Conservation (phyloP, 2,113 vertebrate genomes). For the Pyxicephalus adspersus region DNA sequence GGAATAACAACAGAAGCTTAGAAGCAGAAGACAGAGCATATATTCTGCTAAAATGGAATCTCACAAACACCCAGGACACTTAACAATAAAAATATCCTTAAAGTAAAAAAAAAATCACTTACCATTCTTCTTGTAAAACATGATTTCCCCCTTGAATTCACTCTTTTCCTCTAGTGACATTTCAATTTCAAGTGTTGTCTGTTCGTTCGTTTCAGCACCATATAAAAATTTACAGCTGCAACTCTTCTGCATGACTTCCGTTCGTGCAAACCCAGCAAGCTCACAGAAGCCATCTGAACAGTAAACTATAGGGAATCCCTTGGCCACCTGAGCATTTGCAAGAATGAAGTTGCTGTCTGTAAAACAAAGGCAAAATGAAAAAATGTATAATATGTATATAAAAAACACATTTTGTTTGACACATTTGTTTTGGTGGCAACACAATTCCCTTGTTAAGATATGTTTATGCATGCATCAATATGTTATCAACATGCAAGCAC, state of each 20-base stretch:
- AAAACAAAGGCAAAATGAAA: conserved; percentile 59
- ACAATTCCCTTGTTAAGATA: not conserved
- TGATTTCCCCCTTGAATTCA: conserved; percentile 97
- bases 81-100: conserved; percentile 7
- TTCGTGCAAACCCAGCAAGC: conserved; percentile 91
- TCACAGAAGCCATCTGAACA: conserved; percentile 99
- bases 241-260: conserved; percentile 98
- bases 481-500: not conserved
- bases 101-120: conserved; percentile 63
- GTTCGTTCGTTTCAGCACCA: conserved; percentile 89
- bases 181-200: conserved; percentile 90
- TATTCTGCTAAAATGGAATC: not conserved
- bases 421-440: not conserved
- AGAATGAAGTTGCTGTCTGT: conserved; percentile 98
- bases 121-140: conserved; percentile 93
- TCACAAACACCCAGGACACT: conserved; percentile 10
- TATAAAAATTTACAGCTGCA: conserved; percentile 96
- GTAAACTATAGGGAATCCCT: conserved; percentile 97
- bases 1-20: not conserved
- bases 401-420: not conserved
- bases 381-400: conserved; percentile 26
- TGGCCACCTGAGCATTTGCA: conserved; percentile 94
- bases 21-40: not conserved
- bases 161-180: conserved; percentile 89
- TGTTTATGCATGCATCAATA: not conserved